These are phyloP conservation scores for Sapajus apella DNA, from an alignment of 2,113 vertebrate species.

Conservation along the genomic window DNA sequence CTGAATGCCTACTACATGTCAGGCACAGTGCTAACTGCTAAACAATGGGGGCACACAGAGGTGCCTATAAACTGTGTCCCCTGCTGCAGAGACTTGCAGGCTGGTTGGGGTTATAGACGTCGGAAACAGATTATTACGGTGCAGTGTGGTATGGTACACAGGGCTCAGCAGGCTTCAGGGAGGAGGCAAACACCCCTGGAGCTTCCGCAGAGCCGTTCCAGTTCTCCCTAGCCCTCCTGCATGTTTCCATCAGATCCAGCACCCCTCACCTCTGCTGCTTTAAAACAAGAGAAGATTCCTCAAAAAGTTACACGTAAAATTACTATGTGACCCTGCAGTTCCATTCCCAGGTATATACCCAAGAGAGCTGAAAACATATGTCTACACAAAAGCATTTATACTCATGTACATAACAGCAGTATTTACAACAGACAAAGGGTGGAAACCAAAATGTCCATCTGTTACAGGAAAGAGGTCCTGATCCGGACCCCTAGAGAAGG, in stretches of 20 bases:
- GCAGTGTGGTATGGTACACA: neutral
- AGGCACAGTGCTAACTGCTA: neutral
- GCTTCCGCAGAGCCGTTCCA: neutral
- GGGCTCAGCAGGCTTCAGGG: neutral
- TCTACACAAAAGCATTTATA: neutral
- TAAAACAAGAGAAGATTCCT: neutral
- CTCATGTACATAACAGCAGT: neutral
- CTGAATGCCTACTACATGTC: neutral
- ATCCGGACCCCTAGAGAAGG: too few species aligned
- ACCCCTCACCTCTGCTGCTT: neutral
- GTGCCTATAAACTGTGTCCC: too few species aligned
- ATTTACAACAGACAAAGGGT: neutral
- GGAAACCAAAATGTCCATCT: neutral
- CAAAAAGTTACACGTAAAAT: neutral
- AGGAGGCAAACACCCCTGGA: neutral
- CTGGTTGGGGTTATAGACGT: accelerated
- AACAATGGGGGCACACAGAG: neutral
- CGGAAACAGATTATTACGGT: neutral
- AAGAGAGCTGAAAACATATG: neutral
- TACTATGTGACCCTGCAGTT: neutral
- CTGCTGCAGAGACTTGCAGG: neutral
- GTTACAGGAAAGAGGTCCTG: too few species aligned
- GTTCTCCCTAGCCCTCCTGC: neutral
- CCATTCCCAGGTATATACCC: neutral
- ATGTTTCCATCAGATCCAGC: neutral